Base-by-base conservation (phyloP, 2,797 vertebrate species). In the Amniataba percoides region DNA sequence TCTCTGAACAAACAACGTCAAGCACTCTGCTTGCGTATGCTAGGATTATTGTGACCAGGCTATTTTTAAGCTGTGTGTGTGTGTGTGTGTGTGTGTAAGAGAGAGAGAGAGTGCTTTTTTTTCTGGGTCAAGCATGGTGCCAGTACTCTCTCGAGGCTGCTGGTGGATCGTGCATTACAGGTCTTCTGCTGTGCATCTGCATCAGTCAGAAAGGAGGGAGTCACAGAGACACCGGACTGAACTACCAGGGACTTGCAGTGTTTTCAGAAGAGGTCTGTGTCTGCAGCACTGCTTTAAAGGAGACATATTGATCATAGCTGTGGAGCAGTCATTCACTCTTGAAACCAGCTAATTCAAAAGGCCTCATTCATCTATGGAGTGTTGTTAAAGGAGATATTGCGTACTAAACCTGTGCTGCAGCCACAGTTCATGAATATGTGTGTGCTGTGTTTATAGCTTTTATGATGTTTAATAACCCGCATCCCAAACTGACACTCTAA, bases 11-110 rank as follows among this genome's bases (percentile, higher is more conserved):
- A 90, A 87, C 84, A 83, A 90, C 90, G 90, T 93, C 92, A 93
- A 74, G 85, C 85, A 11, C 89, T 87, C 87, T 93, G 92, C 91
- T 93, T 94, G 88, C 91, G 90, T 93, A 92, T 93, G 88, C 86
- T 79, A 57, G 87, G 93, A 94, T 94, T 93, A 93, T 93, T 93
- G 90, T 91, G 88, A 92, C 89, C 75, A 36, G 76, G 87, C 91
- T 95, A 94, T 94, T 93, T 94, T 92, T 93, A 93, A 75, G 16
- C 58, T 62, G 31, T 39, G 83, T 86, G 82, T 88, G 85, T 74
- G 52, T n/a, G 46, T 25, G n/a, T 62, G 31, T 39, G 83, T 86
- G 82, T 88, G 85, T 74, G 52, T n/a, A 39, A 19, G 4, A 27
- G 27, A 43, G 81, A 78, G 86, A 80, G 88, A 75, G 86, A 80